Conservation (phyloP, 2,797 vertebrate genomes). For the Novumbra hubbsi region DNA sequence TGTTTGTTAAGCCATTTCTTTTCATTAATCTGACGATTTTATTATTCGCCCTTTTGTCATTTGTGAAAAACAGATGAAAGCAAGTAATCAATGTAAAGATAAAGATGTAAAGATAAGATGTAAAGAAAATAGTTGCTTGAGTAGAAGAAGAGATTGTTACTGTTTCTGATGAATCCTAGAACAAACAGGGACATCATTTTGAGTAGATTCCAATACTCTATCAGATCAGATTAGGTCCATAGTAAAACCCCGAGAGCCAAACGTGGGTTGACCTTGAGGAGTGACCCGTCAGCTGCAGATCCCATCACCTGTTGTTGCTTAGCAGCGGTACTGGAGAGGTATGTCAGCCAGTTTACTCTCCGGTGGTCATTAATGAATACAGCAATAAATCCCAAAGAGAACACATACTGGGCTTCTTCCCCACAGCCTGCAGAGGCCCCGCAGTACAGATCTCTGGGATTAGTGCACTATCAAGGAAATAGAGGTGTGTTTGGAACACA, state of each 20-base stretch:
- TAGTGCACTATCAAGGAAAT: not conserved
- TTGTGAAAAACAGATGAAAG: not conserved
- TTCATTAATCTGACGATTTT: not conserved
- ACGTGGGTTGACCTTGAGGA: constrained; percentile 7
- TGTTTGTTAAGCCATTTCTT: not conserved
- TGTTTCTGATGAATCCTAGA: not conserved
- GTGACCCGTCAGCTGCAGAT: constrained; percentile 2
- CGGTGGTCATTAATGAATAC: constrained; percentile 36
- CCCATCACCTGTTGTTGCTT: constrained; percentile 34
- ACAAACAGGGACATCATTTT: not conserved
- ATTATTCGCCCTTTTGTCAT: not conserved
- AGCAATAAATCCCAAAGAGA: not conserved
- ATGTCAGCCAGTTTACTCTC: constrained; percentile 26
- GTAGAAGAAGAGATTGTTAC: not conserved
- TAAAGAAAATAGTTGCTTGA: not conserved
- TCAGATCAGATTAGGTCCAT: too few relatives aligned
- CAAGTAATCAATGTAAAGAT: too few relatives aligned
- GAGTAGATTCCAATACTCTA: too few relatives aligned
- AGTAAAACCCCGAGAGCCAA: not conserved
- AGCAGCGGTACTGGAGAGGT: not conserved
- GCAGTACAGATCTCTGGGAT: not conserved
- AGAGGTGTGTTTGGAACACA: not conserved
- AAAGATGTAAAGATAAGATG: not conserved
- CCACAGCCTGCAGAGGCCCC: not conserved
- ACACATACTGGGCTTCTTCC: not conserved